These are phyloP conservation scores for Lathronympha strigana DNA, from an alignment of 2,888 invertebrate genomes.

Conservation along the genomic window DNA sequence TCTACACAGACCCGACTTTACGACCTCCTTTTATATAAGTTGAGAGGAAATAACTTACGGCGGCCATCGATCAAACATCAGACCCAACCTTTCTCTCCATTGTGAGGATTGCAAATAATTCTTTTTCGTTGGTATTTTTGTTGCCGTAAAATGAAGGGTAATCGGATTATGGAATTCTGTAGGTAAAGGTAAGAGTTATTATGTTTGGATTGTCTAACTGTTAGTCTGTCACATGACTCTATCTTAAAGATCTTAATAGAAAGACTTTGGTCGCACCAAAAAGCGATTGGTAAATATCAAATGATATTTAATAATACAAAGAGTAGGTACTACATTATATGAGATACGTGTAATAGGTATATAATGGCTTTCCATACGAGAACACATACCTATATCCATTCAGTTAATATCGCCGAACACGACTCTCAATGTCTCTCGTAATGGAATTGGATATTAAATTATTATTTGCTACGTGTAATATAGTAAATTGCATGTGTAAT, in stretches of 20 bases:
- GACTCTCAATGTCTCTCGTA: conserved; percentile 14
- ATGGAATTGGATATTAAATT: conserved; percentile 38
- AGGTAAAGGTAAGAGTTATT: too few relatives aligned
- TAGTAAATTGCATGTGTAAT: conserved; percentile 31
- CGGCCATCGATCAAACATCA: conserved; percentile 35
- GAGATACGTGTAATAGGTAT: too few relatives aligned
- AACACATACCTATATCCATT: too few relatives aligned
- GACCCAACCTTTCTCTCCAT: conserved; percentile 34
- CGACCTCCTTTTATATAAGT: conserved; percentile 18
- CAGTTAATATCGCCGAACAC: not conserved
- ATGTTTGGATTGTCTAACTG: too few relatives aligned
- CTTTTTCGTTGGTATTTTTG: conserved; percentile 22
- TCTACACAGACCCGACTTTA: conserved; percentile 15
- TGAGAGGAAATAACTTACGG: conserved; percentile 36
- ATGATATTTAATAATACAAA: too few relatives aligned
- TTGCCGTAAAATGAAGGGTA: conserved; percentile 8
- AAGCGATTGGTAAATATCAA: too few relatives aligned
- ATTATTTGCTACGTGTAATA: conserved; percentile 38
- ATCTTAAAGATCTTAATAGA: too few relatives aligned
- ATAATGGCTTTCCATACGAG: too few relatives aligned
- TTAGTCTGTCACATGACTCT: too few relatives aligned
- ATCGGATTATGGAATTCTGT: too few relatives aligned
- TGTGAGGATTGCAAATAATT: conserved; percentile 37
- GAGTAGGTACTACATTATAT: too few relatives aligned
- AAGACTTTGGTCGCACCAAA: too few relatives aligned